These are phyloP conservation scores for Pyrrhia umbra DNA, from an alignment of 2,888 invertebrate genomes.

Conservation along the genomic window DNA sequence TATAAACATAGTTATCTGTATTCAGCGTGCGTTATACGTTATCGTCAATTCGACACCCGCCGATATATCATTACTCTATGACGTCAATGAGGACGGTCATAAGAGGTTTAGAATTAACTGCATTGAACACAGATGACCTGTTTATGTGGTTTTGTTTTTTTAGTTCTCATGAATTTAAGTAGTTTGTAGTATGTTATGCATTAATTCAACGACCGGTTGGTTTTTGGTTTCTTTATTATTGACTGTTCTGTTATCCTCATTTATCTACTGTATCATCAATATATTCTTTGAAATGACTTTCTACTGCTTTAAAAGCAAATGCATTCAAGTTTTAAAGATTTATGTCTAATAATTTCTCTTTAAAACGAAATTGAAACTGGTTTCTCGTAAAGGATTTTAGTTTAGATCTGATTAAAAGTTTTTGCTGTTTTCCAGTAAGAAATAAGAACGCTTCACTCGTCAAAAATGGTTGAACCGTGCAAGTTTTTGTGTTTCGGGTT, in stretches of 20 bases:
- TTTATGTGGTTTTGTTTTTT: constrained; percentile 38
- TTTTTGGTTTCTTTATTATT: constrained; percentile 5
- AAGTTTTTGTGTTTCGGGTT: constrained; percentile 6
- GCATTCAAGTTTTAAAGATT: neutral
- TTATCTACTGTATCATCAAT: neutral
- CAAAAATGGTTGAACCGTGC: constrained; percentile 10
- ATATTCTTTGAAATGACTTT: neutral
- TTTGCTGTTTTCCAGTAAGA: constrained; percentile 6
- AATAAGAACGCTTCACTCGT: constrained; percentile 7
- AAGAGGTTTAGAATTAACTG: constrained; percentile 46
- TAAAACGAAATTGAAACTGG: neutral
- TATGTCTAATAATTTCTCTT: neutral
- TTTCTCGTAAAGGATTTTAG: neutral
- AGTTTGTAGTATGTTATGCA: constrained; percentile 19
- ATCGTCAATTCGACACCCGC: constrained; percentile 56
- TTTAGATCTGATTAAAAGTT: neutral
- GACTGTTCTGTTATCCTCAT: constrained; percentile 13
- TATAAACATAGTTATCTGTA: constrained; percentile 47
- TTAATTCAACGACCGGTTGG: constrained; percentile 31
- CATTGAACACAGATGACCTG: constrained; percentile 46
- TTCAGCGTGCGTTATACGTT: constrained; percentile 45
- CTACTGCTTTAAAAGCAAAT: neutral
- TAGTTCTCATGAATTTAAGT: constrained; percentile 18
- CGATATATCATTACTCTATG: constrained; percentile 49
- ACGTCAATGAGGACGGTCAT: constrained; percentile 49